These are phyloP conservation scores for Sitta europaea DNA, from an alignment of 2,113 vertebrate species.

Conservation along the genomic window DNA sequence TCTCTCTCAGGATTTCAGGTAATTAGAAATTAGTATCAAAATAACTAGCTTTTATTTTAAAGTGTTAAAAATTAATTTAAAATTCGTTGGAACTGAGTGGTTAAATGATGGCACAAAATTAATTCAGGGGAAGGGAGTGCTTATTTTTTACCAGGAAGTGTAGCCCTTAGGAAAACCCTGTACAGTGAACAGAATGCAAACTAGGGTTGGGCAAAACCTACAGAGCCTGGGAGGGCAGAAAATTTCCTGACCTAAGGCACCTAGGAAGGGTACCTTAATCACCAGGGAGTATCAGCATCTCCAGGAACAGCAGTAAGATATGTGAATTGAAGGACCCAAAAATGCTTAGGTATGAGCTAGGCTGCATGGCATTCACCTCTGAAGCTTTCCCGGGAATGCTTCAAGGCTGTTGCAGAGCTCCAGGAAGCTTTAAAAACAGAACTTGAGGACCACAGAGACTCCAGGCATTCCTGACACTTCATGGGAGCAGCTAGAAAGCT, in stretches of 20 bases:
- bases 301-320: background rate
- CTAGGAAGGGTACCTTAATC: background rate
- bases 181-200: background rate
- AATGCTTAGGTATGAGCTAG: background rate
- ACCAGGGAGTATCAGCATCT: background rate
- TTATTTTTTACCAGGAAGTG: background rate
- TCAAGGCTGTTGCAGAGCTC: background rate
- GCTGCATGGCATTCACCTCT: background rate
- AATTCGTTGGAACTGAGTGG: background rate
- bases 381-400: background rate
- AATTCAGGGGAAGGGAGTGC: background rate
- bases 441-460: background rate
- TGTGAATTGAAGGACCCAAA: background rate
- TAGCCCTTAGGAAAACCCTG: background rate
- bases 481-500: background rate
- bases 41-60: background rate
- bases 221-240: background rate
- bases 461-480: background rate
- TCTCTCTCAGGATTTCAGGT: slow-evolving; percentile 5
- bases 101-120: background rate
- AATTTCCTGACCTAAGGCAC: background rate
- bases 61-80: background rate
- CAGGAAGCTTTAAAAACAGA: background rate
- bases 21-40: background rate
- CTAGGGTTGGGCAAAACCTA: background rate